Evolutionary conservation across 2,888 invertebrate species (phyloP), one percentile per base, ranked within the genome.

Genomic region (Pammene fasciana): DNA sequence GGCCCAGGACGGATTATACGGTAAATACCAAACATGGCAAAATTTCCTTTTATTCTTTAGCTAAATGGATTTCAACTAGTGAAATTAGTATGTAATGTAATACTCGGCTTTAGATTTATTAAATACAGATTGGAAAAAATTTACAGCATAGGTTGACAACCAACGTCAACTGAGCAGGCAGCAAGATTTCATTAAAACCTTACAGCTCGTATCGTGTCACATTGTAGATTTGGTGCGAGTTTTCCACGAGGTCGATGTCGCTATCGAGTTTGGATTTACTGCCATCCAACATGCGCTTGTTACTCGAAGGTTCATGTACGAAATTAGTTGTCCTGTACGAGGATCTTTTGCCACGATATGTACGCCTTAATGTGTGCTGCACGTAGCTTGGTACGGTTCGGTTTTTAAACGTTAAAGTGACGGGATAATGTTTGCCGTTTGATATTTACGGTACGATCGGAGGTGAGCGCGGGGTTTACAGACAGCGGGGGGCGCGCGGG

Each of bases 401-500:
- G 38, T 38, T 6, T 38, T 26, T 38, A 7, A 38, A 38, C n/a
- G n/a, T n/a, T 34, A 5, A 50, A 10, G 26, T 13, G 34, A 26
- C 26, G 14, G 57, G 43, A 38, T 9, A 18, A 38, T 5, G 5
- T 52, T 52, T 52, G 50, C 62, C 62, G 62, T 62, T 62, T 38
- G 62, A 62, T 50, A 62, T 52, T 52, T 41, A 62, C 50, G 50
- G 7, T 52, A 52, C 13, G 26, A 61, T 18, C 38, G 61, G 13
- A 38, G 38, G 38, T 26, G 26, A 26, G 36, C 11, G 13, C 34
- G 46, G 26, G 41, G 59, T 18, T 38, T 62, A 52, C 72, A 74
- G 72, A 41, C 65, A 70, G 73, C 75, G 70, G 74, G 72, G 72
- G 74, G 72, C 73, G 76, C 74, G 67, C 74, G 55, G 10, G 55